These are phyloP conservation scores for Macrobrachium nipponense DNA, from an alignment of 1,140 invertebrate species.

Conservation along the genomic window DNA sequence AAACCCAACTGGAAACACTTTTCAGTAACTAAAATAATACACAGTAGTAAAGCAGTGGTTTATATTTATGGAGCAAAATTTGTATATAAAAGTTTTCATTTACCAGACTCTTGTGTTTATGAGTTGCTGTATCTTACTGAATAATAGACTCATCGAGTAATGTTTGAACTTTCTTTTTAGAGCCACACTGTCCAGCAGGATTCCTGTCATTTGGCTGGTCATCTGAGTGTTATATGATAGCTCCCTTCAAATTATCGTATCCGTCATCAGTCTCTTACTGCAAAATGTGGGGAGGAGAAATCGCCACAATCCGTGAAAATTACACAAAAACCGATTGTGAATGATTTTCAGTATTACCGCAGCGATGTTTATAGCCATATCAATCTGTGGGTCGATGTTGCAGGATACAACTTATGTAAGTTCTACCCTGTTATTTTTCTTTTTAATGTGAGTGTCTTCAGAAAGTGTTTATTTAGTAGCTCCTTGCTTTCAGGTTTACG, in stretches of 20 bases:
- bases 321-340: background rate
- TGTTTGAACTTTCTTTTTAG: background rate
- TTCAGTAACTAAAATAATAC: no score
- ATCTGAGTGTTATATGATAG: background rate
- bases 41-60: no score
- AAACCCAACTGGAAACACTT: no score
- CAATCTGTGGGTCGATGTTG: background rate
- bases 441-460: no score
- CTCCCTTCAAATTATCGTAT: background rate
- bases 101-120: no score
- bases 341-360: background rate
- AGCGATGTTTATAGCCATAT: background rate
- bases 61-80: no score
- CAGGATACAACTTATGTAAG: background rate
- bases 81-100: no score
- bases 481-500: no score
- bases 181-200: background rate
- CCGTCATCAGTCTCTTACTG: background rate
- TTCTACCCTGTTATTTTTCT: background rate
- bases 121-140: background rate
- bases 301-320: background rate
- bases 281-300: constrained; percentile 5
- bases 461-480: no score
- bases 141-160: background rate
- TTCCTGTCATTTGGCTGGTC: background rate